These are phyloP conservation scores for Uropetala carovei DNA, from an alignment of 2,888 invertebrate species.

Conservation along the genomic window DNA sequence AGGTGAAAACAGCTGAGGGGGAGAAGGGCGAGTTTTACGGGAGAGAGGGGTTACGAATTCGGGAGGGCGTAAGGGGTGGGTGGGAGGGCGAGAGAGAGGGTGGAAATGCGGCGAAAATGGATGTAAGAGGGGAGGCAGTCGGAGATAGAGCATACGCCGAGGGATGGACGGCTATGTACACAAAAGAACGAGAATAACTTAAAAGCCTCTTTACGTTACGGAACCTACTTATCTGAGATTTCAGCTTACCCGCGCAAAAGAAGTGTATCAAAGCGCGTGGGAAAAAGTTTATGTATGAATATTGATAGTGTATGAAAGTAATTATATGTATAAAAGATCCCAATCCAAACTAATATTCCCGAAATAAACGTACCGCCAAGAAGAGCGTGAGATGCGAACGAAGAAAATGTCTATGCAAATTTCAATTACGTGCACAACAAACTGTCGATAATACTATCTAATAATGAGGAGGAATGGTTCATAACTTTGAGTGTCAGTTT, in stretches of 20 bases:
- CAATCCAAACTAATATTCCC: not conserved
- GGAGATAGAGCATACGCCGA: slow-evolving; percentile 61
- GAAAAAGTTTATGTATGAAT: not conserved
- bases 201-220: not conserved
- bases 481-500: too few relatives aligned
- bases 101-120: slow-evolving; percentile 19
- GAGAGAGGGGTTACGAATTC: not conserved
- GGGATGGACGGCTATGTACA: slow-evolving; percentile 34
- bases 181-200: slow-evolving; percentile 11
- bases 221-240: not conserved
- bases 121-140: slow-evolving; percentile 6
- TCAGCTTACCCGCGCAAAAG: not conserved
- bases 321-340: not conserved
- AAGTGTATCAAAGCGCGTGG: not conserved
- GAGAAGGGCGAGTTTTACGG: not conserved
- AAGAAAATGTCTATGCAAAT: too few relatives aligned
- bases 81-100: not conserved
- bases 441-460: too few relatives aligned
- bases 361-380: not conserved
- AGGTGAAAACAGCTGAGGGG: slow-evolving; percentile 6
- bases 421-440: too few relatives aligned
- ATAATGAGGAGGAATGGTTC: too few relatives aligned
- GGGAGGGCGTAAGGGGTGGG: not conserved
- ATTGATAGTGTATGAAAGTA: not conserved
- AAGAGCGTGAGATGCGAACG: too few relatives aligned